Percentiles rank a stretch among this genome's conserved stretches.
These are phyloP conservation scores for Lysandra coridon DNA, from an alignment of 2,888 invertebrate species.

Conservation along the genomic window DNA sequence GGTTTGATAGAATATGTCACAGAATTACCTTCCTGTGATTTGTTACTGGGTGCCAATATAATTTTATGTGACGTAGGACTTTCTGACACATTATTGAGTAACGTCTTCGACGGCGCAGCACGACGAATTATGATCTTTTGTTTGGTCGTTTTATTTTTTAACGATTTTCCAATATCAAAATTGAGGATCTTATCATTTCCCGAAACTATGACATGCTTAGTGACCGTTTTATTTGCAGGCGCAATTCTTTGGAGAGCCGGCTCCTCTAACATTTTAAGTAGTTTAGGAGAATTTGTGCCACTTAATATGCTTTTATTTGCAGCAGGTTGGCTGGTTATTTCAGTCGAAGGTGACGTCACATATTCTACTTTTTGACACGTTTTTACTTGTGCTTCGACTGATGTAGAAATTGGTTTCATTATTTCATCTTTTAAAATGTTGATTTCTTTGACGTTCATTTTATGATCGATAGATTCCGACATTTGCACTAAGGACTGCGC, in stretches of 20 bases:
- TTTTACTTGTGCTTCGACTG: slow-evolving; percentile 35
- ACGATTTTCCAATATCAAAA: slow-evolving; percentile 65
- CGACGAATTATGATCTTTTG: slow-evolving; percentile 75
- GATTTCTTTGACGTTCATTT: slow-evolving; percentile 55
- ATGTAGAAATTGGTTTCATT: slow-evolving; percentile 10
- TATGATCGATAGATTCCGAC: slow-evolving; percentile 71
- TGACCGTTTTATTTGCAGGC: slow-evolving; percentile 50
- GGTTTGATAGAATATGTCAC: slow-evolving; percentile 72
- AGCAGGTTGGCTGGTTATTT: slow-evolving; percentile 48
- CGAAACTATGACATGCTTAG: slow-evolving; percentile 59
- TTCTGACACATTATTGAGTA: slow-evolving; percentile 62
- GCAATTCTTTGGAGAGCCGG: slow-evolving; percentile 58
- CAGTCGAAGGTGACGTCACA: slow-evolving; percentile 50
- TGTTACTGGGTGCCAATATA: slow-evolving; percentile 62
- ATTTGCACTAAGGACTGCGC: slow-evolving; percentile 76
- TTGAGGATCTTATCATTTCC: slow-evolving; percentile 74
- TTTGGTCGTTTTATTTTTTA: slow-evolving; percentile 62
- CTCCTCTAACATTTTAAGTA: slow-evolving; percentile 80
- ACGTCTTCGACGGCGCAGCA: slow-evolving; percentile 57
- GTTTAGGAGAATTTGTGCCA: slow-evolving; percentile 74
- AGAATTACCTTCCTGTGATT: slow-evolving; percentile 59
- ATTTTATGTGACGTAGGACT: slow-evolving; percentile 66
- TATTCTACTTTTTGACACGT: slow-evolving; percentile 45
- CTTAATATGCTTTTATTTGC: slow-evolving; percentile 53
- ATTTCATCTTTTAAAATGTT: slow-evolving; percentile 49